A percentile compares a stretch with the other conserved stretches of the same genome.
phyloP scores from a whole-genome alignment of 2,113 vertebrate genomes.

The Micromys minutus region DNA sequence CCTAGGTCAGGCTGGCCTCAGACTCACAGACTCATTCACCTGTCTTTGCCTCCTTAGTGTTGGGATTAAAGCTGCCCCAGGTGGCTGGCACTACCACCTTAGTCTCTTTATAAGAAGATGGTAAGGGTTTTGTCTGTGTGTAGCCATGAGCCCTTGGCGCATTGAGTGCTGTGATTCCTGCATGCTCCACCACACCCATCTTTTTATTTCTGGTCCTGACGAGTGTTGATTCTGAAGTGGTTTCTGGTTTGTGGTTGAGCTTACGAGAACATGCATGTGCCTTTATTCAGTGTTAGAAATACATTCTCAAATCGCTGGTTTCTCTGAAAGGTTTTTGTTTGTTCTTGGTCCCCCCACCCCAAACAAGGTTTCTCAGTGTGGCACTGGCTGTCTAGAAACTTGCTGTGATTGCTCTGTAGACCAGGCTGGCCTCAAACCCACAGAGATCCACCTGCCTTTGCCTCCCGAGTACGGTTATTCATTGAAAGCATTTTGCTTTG shows the following conservation, averaged over 20 bases:
- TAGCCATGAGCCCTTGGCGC: neutral
- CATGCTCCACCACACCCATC: neutral
- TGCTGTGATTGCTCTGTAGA: too few species aligned
- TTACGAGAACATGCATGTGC: neutral
- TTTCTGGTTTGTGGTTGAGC: neutral
- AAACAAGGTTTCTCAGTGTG: too few species aligned
- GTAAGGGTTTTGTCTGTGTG: neutral
- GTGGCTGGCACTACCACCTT: neutral
- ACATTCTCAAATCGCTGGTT: neutral
- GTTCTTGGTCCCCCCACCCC: too few species aligned
- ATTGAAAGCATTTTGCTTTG: neutral
- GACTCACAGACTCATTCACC: neutral
- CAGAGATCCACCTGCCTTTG: too few species aligned
- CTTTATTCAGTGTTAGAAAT: neutral
- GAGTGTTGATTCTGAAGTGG: neutral
- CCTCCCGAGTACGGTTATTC: too few species aligned
- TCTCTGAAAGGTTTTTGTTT: neutral
- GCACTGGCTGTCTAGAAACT: too few species aligned
- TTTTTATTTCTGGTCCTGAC: neutral
- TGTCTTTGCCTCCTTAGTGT: neutral
- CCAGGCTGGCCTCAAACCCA: too few species aligned
- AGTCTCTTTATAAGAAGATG: neutral
- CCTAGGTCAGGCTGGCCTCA: neutral
- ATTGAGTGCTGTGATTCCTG: neutral
- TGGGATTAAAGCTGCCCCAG: neutral